phyloP scores from a whole-genome alignment of 2,888 invertebrate species.

The Horisme vitalbata region DNA sequence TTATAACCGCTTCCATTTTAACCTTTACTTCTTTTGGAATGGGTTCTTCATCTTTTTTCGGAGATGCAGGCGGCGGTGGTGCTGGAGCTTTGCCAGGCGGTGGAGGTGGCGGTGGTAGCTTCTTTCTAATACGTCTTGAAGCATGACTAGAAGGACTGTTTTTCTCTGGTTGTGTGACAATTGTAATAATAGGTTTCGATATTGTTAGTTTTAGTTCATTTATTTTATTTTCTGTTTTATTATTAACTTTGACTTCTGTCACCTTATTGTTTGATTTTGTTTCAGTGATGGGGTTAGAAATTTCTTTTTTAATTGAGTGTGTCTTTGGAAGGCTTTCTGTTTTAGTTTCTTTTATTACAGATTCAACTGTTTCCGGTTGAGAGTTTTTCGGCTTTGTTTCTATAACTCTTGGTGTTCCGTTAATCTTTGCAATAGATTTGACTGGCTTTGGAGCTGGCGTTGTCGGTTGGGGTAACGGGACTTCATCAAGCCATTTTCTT shows the following conservation, averaged over 20 bases:
- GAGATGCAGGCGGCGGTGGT: conserved; percentile 21
- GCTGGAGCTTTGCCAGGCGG: conserved; percentile 57
- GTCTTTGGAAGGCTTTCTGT: conserved; percentile 36
- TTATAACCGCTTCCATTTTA: conserved; percentile 85
- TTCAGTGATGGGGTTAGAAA: conserved; percentile 8
- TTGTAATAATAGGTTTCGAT: conserved; percentile 21
- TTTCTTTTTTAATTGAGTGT: conserved; percentile 26
- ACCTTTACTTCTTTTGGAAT: conserved; percentile 81
- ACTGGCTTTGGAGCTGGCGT: conserved; percentile 44
- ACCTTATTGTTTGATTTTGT: neutral
- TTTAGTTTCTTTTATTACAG: conserved; percentile 37
- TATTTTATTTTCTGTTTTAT: conserved; percentile 10
- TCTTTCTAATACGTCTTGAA: conserved; percentile 66
- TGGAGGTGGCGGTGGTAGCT: conserved; percentile 73
- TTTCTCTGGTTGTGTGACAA: conserved; percentile 43
- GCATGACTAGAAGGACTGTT: conserved; percentile 59
- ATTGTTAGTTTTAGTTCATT: conserved; percentile 20
- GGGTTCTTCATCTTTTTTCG: conserved; percentile 55
- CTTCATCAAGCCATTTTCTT: conserved; percentile 90
- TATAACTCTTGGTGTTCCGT: conserved; percentile 64
- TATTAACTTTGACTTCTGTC: conserved; percentile 10
- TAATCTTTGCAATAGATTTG: conserved; percentile 71
- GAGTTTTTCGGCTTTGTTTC: conserved; percentile 54
- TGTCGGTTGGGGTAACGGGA: conserved; percentile 68
- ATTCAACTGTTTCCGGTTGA: conserved; percentile 40